phyloP scores from a whole-genome alignment of 2,797 vertebrate species.

The Ammospiza maritima region DNA sequence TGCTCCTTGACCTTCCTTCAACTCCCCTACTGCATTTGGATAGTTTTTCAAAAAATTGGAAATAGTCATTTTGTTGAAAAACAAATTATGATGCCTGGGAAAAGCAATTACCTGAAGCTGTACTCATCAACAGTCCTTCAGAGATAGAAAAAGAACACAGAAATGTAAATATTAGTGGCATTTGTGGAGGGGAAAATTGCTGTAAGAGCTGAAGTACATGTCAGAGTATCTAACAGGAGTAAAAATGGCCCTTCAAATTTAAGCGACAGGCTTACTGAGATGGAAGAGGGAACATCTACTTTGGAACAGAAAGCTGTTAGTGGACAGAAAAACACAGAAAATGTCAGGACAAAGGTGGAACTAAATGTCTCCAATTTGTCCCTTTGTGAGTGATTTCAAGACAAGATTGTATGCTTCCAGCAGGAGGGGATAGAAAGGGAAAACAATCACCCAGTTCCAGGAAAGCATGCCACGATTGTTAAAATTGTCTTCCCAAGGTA shows the following conservation, averaged over 20 bases:
- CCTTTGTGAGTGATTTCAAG: conserved; percentile 9
- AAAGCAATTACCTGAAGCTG: not conserved
- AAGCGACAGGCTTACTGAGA: conserved; percentile 26
- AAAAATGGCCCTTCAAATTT: conserved; percentile 40
- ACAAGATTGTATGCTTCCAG: not conserved
- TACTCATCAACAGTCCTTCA: not conserved
- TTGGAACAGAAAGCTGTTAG: conserved; percentile 17
- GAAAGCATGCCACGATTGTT: not conserved
- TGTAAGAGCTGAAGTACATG: not conserved
- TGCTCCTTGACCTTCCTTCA: not conserved
- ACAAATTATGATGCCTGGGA: not conserved
- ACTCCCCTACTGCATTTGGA: not conserved
- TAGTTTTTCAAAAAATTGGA: not conserved
- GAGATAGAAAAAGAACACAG: not conserved
- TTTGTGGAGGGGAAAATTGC: not conserved
- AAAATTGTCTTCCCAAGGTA: not conserved
- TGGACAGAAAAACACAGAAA: conserved; percentile 25
- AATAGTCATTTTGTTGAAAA: not conserved
- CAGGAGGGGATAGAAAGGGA: not conserved
- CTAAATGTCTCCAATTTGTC: conserved; percentile 21
- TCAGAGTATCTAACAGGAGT: conserved; percentile 32
- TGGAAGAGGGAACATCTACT: conserved; percentile 42
- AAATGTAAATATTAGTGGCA: conserved; percentile 22
- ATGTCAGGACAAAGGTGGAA: conserved; percentile 38
- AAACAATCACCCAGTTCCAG: not conserved